These are phyloP conservation scores for Monochamus saltuarius DNA, from an alignment of 1,140 invertebrate species.

Conservation along the genomic window DNA sequence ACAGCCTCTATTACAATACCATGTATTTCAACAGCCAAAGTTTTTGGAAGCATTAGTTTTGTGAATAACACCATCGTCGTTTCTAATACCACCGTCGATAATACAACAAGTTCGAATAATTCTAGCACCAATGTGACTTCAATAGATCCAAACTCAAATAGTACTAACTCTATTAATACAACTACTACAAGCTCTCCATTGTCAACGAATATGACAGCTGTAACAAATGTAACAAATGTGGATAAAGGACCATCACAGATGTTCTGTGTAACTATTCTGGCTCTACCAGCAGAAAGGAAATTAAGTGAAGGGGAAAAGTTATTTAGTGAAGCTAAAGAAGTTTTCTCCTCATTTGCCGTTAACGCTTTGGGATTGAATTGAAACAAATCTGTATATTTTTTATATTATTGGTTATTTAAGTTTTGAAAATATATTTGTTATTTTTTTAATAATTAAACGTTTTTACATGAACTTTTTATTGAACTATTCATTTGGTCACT, in stretches of 20 bases:
- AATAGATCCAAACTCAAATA: slow-evolving; percentile 1
- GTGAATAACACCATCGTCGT: slow-evolving; percentile 36
- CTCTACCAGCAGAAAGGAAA: slow-evolving; percentile 34
- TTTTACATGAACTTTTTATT: too few species aligned
- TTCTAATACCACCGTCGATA: slow-evolving; percentile 22
- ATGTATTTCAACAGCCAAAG: slow-evolving; percentile 34
- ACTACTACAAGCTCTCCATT: background rate
- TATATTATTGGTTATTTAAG: too few species aligned
- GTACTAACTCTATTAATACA: background rate
- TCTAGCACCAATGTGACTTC: slow-evolving; percentile 1
- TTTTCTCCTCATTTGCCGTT: slow-evolving; percentile 32
- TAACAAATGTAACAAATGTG: slow-evolving; percentile 4
- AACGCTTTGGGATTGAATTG: slow-evolving; percentile 23
- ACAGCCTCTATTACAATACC: slow-evolving; percentile 27
- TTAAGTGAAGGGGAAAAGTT: slow-evolving; percentile 26
- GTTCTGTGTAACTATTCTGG: slow-evolving; percentile 37
- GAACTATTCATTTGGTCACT: too few species aligned
- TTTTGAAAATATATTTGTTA: too few species aligned
- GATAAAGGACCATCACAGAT: slow-evolving; percentile 4
- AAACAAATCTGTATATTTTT: background rate
- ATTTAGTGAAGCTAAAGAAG: slow-evolving; percentile 11
- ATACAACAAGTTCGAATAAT: slow-evolving; percentile 7
- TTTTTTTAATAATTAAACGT: too few species aligned
- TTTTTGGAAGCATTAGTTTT: slow-evolving; percentile 32
- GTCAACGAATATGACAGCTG: background rate